Base-by-base conservation (phyloP, 2,113 vertebrate genomes). In the Seriola quinqueradiata region DNA sequence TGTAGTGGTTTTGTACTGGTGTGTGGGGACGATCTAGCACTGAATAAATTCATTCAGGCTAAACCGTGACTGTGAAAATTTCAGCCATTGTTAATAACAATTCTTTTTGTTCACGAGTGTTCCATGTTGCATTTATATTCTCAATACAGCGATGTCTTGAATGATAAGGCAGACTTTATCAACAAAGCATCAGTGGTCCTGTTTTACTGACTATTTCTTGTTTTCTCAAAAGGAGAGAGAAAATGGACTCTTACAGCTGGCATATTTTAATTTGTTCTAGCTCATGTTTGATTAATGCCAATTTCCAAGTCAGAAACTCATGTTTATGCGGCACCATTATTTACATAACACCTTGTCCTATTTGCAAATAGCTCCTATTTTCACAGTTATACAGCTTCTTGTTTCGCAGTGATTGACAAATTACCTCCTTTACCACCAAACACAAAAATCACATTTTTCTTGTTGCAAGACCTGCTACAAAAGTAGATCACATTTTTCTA, bases 231-330 rank as follows among this genome's bases (percentile, higher is more conserved):
- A 87, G 68, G 58, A 46, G 48, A 32, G 66, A 77, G 63, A 89
- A 89, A 89, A 89, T 84, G 64, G 77, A 83, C 81, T 87, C 84
- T 57, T 87, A 81, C 89, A 89, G 89, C 87, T 89, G 90, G 85
- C 81, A 79, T 88, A 90, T 87, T 92, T 90, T 92, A 93, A 91
- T 93, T 93, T 91, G 86, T 89, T 91, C 86, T 55, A 59, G 86
- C 83, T 92, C 90, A 91, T 91, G 90, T 91, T 92, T 93, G 87
- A 92, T 92, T 92, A 92, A 93, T 91, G 86, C 73, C 87, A 84
- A 67, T 93, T 94, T 90, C 75, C 75, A 70, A 70, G 84, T 88
- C 83, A 70, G 83, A 71, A 71, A 70, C 88, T 85, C 85, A 84
- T 92, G 87, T 84, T 88, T 92, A 92, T 92, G 87, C 87, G 57